Conservation (phyloP, 2,888 invertebrate species). For the Caenorhabditis japonica region DNA sequence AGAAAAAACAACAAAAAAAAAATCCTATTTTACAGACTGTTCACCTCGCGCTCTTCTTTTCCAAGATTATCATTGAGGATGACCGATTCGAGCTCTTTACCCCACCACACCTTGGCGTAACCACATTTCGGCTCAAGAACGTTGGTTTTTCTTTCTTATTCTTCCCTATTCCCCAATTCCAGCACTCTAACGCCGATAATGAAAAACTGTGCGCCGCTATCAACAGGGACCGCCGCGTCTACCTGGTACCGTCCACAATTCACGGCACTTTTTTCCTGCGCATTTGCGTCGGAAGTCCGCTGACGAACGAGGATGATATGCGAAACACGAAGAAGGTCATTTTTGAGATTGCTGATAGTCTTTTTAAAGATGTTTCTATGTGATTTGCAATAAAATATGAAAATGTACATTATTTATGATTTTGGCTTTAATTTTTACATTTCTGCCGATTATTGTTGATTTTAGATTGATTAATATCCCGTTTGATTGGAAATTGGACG, state of each 20-base stretch:
- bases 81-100: constrained; percentile 86
- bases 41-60: constrained; percentile 86
- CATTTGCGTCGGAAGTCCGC: constrained; percentile 79
- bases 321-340: constrained; percentile 78
- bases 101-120: constrained; percentile 90
- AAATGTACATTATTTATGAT: no score
- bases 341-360: constrained; percentile 24
- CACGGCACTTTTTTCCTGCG: constrained; percentile 77
- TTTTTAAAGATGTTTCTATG: constrained; percentile 13
- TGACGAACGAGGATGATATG: constrained; percentile 78
- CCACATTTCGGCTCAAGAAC: constrained; percentile 88
- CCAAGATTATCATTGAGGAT: constrained; percentile 83
- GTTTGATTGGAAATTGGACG: no score
- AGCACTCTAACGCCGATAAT: constrained; percentile 78
- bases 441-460: no score
- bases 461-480: no score
- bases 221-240: constrained; percentile 79
- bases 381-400: no score
- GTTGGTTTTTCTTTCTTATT: constrained; percentile 76
- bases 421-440: no score
- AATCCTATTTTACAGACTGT: constrained; percentile 78
- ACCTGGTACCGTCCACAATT: constrained; percentile 78
- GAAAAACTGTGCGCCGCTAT: constrained; percentile 78
- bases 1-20: neutral
- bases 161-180: constrained; percentile 30